Percentiles rank a stretch among this genome's conserved stretches.
Conservation (phyloP, 2,113 vertebrate genomes). For the Eclectus roratus region DNA sequence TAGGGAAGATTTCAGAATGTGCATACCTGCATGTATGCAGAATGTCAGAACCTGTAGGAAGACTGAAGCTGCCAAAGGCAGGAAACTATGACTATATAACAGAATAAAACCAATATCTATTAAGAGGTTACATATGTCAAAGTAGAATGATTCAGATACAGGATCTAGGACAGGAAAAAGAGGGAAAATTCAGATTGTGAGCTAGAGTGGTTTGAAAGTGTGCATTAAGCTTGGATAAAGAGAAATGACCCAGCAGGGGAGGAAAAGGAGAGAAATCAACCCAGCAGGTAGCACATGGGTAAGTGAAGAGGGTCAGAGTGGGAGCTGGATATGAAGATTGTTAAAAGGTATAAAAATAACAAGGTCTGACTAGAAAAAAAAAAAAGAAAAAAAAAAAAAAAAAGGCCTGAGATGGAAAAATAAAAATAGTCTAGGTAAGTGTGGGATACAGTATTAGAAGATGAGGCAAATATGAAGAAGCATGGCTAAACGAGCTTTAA, state of each 20-base stretch:
- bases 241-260: conserved; percentile 20
- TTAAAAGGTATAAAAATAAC: conserved; percentile 18
- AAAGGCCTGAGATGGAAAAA: neutral
- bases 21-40: neutral
- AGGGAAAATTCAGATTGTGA: neutral
- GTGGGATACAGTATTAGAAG: neutral
- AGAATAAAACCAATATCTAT: neutral
- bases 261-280: neutral
- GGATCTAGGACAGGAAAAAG: neutral
- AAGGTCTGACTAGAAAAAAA: neutral
- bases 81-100: neutral
- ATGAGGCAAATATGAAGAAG: neutral
- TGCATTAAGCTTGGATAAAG: neutral
- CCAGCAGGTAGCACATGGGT: neutral
- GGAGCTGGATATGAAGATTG: neutral
- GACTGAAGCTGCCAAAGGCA: neutral
- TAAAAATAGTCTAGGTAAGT: neutral
- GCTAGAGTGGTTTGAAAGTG: neutral
- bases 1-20: neutral
- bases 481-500: neutral
- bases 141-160: neutral
- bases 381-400: neutral
- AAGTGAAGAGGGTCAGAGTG: neutral
- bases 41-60: neutral
- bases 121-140: neutral